Conservation (phyloP, 1,140 invertebrate species). For the Lepidurus apus region DNA sequence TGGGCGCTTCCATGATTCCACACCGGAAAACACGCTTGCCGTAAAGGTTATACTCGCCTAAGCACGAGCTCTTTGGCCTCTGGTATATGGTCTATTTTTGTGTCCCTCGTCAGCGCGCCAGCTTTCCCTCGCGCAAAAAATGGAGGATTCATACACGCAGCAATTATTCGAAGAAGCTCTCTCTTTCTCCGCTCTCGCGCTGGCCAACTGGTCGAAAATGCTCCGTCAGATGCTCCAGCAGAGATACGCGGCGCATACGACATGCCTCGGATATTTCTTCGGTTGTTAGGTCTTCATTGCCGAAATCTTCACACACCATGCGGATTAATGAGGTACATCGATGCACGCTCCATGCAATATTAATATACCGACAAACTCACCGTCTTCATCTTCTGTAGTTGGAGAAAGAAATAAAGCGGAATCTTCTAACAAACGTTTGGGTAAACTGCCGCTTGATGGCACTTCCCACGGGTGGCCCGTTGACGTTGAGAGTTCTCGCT, state of each 20-base stretch:
- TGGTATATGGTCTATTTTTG: not conserved
- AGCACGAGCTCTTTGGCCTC: not conserved
- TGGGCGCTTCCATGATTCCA: constrained; percentile 9
- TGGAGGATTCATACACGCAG: not conserved
- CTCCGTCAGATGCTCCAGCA: not conserved
- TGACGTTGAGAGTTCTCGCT: constrained; percentile 10
- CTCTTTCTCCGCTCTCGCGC: not conserved
- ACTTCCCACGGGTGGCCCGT: constrained; percentile 36
- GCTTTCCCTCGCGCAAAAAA: not conserved
- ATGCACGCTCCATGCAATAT: constrained; percentile 23
- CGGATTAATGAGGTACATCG: constrained; percentile 20
- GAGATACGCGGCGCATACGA: not conserved
- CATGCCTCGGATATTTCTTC: constrained; percentile 17
- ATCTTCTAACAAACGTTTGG: constrained; percentile 22
- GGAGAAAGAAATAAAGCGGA: constrained; percentile 4
- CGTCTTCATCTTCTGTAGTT: constrained; percentile 16
- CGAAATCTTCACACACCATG: constrained; percentile 25
- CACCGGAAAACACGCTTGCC: not conserved
- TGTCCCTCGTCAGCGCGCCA: not conserved
- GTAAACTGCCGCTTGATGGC: constrained; percentile 43
- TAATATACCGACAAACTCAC: not conserved
- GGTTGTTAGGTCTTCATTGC: not conserved
- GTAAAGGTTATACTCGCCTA: not conserved
- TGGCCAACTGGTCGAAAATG: not conserved
- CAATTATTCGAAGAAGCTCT: not conserved